Conservation (phyloP, 2,113 vertebrate genomes). For the Plecturocebus donacophilus region DNA sequence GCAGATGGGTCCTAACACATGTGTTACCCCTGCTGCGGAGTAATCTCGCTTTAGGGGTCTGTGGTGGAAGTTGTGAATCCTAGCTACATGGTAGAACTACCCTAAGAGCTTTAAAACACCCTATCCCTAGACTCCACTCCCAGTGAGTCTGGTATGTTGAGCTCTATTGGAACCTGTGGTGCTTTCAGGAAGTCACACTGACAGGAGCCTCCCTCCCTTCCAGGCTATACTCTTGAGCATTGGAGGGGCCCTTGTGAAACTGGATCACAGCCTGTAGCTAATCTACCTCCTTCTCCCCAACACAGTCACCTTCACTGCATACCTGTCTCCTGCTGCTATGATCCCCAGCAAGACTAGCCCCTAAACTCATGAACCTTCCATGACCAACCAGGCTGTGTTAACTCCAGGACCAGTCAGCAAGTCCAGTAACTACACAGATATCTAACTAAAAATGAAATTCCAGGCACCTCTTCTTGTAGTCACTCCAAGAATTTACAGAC, state of each 20-base stretch:
- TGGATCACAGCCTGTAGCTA: too few species aligned
- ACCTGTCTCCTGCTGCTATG: not conserved
- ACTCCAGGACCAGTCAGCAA: not conserved
- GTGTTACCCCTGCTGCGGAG: too few species aligned
- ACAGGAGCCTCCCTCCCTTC: not conserved
- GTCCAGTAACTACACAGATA: not conserved
- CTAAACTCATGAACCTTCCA: not conserved
- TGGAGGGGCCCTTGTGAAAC: not conserved
- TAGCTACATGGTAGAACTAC: not conserved
- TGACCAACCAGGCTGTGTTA: not conserved
- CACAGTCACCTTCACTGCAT: not conserved
- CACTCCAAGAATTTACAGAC: not conserved
- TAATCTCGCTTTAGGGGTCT: not conserved
- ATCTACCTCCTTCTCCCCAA: too few species aligned
- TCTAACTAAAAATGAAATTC: not conserved
- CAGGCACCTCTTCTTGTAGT: not conserved
- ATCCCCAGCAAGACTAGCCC: not conserved
- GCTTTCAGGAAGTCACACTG: not conserved
- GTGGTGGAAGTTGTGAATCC: not conserved
- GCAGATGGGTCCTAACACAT: not conserved
- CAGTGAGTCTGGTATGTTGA: not conserved
- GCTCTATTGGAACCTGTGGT: too few species aligned
- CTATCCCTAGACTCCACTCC: too few species aligned
- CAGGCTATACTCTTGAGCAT: not conserved
- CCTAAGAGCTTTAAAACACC: not conserved